Evolutionary conservation across 2,888 invertebrate genomes (phyloP).

Genomic region (Eucera pruinosa): DNA sequence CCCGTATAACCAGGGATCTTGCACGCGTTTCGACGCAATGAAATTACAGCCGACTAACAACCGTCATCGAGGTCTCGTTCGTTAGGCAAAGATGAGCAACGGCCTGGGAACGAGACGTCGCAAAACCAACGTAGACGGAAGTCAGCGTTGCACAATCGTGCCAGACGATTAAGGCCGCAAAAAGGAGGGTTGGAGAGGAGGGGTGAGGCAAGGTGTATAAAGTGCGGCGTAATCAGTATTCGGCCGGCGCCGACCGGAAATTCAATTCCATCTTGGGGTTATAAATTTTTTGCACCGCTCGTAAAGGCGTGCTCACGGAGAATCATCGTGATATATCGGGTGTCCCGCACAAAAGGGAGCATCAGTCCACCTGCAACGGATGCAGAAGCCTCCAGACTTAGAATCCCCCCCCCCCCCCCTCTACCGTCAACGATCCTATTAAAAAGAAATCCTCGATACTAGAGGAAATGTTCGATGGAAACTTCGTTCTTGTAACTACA

Average conservation of each 20-base stretch:
- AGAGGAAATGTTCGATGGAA: background rate
- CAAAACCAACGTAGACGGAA: conserved; percentile 41
- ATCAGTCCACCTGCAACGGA: conserved; percentile 9
- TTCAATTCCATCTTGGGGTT: conserved; percentile 73
- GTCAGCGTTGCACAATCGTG: conserved; percentile 53
- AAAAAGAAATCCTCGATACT: background rate
- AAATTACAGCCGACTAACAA: conserved; percentile 4
- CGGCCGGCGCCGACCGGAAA: conserved; percentile 68
- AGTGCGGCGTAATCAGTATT: conserved; percentile 73
- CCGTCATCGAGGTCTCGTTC: conserved; percentile 25
- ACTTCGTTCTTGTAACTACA: background rate
- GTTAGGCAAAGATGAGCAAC: conserved; percentile 24
- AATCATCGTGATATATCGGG: conserved; percentile 69
- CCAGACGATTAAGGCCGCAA: conserved; percentile 58
- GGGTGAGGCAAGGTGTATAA: conserved; percentile 59
- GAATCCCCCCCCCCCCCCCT: no score
- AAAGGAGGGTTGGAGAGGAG: conserved; percentile 27
- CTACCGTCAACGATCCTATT: background rate
- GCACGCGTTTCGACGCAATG: background rate
- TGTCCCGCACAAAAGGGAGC: conserved; percentile 59
- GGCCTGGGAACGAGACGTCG: conserved; percentile 8
- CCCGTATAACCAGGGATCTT: background rate
- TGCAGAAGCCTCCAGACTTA: background rate
- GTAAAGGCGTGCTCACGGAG: conserved; percentile 69
- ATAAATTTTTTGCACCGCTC: conserved; percentile 73